Conservation (phyloP, 2,113 vertebrate genomes). For the Atlantisia rogersi region DNA sequence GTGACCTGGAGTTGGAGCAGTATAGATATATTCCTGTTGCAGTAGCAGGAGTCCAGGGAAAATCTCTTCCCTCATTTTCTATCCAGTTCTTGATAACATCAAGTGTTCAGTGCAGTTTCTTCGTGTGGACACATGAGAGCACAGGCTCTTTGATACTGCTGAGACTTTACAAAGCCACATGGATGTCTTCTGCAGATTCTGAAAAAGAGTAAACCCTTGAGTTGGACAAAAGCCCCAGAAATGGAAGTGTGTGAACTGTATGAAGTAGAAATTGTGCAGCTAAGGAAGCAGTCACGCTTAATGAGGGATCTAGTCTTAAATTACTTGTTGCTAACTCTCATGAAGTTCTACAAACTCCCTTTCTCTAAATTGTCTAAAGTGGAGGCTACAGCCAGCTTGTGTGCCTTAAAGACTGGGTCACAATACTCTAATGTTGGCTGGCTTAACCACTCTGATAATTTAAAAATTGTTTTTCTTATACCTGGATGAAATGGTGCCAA, state of each 20-base stretch:
- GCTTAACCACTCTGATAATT: neutral
- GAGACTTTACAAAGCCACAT: neutral
- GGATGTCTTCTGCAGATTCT: neutral
- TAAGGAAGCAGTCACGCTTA: neutral
- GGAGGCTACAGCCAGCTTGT: neutral
- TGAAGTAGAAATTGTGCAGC: neutral
- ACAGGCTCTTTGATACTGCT: neutral
- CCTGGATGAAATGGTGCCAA: neutral
- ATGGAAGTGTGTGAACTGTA: neutral
- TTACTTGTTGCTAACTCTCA: neutral
- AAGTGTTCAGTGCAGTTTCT: neutral
- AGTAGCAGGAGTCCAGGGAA: neutral
- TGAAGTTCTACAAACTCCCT: neutral
- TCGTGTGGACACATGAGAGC: neutral
- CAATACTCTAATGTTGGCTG: neutral
- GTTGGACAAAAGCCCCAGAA: neutral
- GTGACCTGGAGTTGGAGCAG: neutral
- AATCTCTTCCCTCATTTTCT: neutral
- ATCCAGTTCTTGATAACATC: neutral
- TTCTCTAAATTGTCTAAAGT: neutral
- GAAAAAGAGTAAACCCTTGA: neutral
- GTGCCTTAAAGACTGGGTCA: neutral
- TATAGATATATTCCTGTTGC: neutral
- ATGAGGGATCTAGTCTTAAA: neutral
- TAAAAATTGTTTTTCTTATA: neutral